Conservation (phyloP, 2,797 vertebrate genomes). For the Pseudochromis fuscus region DNA sequence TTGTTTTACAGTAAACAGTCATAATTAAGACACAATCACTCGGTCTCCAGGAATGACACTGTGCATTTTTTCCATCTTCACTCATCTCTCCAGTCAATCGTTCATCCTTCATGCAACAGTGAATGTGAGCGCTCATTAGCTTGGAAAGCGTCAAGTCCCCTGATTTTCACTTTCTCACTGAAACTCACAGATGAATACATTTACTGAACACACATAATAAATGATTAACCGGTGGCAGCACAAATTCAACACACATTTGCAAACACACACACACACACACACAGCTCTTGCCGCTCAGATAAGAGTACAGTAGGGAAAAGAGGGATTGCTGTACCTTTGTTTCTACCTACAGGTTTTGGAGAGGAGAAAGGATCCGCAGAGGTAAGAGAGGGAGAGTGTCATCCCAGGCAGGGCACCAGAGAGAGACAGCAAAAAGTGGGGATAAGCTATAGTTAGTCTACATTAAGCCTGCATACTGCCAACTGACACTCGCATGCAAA, state of each 20-base stretch:
- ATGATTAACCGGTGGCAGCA: slow-evolving; percentile 60
- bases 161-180: slow-evolving; percentile 31
- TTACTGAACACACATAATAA: slow-evolving; percentile 58
- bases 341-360: slow-evolving; percentile 93
- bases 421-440: slow-evolving; percentile 70
- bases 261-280: slow-evolving; percentile 4
- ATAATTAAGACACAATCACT: slow-evolving; percentile 44
- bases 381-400: slow-evolving; percentile 72
- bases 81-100: slow-evolving; percentile 34
- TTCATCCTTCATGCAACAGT: slow-evolving; percentile 41
- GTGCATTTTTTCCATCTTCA: slow-evolving; percentile 33
- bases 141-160: slow-evolving; percentile 28
- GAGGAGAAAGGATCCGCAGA: slow-evolving; percentile 80
- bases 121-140: slow-evolving; percentile 31
- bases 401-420: slow-evolving; percentile 79
- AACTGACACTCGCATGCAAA: slow-evolving; percentile 66
- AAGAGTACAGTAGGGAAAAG: slow-evolving; percentile 39
- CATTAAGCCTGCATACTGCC: slow-evolving; percentile 13
- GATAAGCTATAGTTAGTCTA: slow-evolving; percentile 69
- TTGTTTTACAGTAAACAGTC: slow-evolving; percentile 44
- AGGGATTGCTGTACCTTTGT: slow-evolving; percentile 92
- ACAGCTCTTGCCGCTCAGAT: slow-evolving; percentile 16
- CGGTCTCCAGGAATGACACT: slow-evolving; percentile 10
- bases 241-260: slow-evolving; percentile 19
- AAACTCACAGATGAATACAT: slow-evolving; percentile 33